Conservation (phyloP, 2,797 vertebrate species). For the Typhlichthys subterraneus region DNA sequence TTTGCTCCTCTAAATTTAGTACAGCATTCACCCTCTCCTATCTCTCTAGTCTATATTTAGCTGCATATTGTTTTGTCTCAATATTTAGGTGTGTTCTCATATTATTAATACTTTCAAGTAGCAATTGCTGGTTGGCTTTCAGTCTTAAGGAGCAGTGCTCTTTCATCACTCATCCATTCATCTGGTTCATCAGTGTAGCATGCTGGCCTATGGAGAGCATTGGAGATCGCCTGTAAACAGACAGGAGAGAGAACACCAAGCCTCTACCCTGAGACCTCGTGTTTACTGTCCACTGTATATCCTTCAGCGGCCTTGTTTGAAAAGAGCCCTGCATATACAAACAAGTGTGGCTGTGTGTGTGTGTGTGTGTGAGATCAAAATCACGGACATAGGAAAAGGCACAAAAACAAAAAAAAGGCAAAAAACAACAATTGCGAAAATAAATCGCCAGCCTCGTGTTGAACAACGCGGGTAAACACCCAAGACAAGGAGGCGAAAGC, state of each 20-base stretch:
- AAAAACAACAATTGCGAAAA: slow-evolving; percentile 9
- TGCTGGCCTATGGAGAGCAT: slow-evolving; percentile 35
- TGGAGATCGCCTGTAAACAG: slow-evolving; percentile 66
- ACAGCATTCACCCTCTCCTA: background rate
- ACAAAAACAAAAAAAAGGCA: slow-evolving; percentile 24
- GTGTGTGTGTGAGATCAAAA: slow-evolving; percentile 33
- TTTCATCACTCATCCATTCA: slow-evolving; percentile 49
- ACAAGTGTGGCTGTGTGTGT: slow-evolving; percentile 53
- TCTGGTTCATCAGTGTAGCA: slow-evolving; percentile 61
- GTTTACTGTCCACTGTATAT: slow-evolving; percentile 75
- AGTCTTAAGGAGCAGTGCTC: slow-evolving; percentile 37
- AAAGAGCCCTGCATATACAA: slow-evolving; percentile 69
- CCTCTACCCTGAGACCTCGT: slow-evolving; percentile 61
- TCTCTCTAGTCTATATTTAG: slow-evolving; percentile 7
- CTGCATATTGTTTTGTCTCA: background rate
- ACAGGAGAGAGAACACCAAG: slow-evolving; percentile 58
- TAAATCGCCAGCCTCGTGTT: slow-evolving; percentile 48
- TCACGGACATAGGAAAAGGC: slow-evolving; percentile 5
- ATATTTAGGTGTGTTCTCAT: slow-evolving; percentile 25
- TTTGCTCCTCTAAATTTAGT: slow-evolving; percentile 3
- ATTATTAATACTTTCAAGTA: background rate
- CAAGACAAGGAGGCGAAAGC: slow-evolving; percentile 50
- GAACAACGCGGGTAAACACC: slow-evolving; percentile 62
- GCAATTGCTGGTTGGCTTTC: background rate
- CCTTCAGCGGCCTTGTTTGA: slow-evolving; percentile 69